Evolutionary conservation across 2,888 invertebrate species (phyloP), one percentile per base, ranked within the genome.

Genomic region (Leptarthrus brevirostris): DNA sequence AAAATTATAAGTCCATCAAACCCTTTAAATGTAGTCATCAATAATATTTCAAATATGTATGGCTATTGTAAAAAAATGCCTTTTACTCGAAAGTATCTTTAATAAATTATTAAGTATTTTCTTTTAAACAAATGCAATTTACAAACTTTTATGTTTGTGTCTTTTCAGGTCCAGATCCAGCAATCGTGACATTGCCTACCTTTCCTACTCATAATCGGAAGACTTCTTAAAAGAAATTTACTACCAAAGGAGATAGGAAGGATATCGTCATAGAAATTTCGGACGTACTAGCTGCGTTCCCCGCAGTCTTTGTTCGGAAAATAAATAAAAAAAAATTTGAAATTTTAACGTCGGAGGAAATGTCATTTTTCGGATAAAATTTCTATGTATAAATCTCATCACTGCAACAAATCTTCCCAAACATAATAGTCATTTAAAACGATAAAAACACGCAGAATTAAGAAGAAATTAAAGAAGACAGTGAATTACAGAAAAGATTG

Each of bases 161-260:
- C 6, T 44, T 36, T 58, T 52, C 58, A 72, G 72, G 49, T 72
- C 49, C 56, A 58, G 58, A 58, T 49, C 18, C 58, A 58, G 44
- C 56, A 49, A 47, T 72, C 72, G 56, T 72, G 72, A 72, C 72
- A 56, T 72, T 58, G 72, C 72, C 72, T 72, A 56, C 47, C 58
- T 72, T 70, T 56, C 54, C 36, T 71, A 40, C 52, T 49, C 30
- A 30, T 54, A 14, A 54, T 24, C 26, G 18, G 12, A 26, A 54
- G 30, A 26, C n/a, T 54, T 8, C 14, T 54, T 24, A 24, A 24
- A 54, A 18, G 54, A 54, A 54, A 54, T 26, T 54, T 24, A 54
- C 24, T 26, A 54, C 26, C 30, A 54, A 18, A 10, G 26, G n/a
- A 24, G 26, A 30, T 24, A 26, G 14, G 6, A n/a, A 66, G 47